Conservation (phyloP, 2,113 vertebrate genomes). For the Oreotrochilus melanogaster region DNA sequence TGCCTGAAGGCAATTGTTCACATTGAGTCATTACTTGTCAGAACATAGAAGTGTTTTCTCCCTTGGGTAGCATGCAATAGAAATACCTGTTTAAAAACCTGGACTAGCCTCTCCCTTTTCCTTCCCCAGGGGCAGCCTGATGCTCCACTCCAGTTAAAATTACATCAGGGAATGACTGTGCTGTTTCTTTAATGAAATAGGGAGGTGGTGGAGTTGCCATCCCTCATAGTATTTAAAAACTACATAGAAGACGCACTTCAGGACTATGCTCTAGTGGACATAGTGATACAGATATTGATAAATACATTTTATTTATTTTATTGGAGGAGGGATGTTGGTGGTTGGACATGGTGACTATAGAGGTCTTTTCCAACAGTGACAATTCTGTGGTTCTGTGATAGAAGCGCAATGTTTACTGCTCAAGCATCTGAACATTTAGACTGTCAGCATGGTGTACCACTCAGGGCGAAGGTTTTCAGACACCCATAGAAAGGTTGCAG, state of each 20-base stretch:
- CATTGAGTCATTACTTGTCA: background rate
- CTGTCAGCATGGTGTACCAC: background rate
- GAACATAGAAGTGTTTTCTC: background rate
- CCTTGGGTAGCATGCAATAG: background rate
- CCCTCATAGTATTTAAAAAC: too few species aligned
- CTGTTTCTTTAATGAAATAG: background rate
- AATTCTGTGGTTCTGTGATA: too few species aligned
- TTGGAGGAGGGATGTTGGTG: too few species aligned
- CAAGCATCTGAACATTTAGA: background rate
- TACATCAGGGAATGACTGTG: background rate
- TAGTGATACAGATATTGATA: too few species aligned
- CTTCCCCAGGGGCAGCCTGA: background rate
- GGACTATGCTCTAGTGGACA: too few species aligned
- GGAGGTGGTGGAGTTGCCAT: too few species aligned
- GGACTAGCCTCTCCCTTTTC: background rate
- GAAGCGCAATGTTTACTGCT: background rate
- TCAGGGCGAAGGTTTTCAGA: background rate
- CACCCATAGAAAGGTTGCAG: background rate
- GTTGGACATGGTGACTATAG: too few species aligned
- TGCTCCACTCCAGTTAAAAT: background rate
- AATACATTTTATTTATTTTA: too few species aligned
- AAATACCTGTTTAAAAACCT: background rate
- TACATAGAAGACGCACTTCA: too few species aligned
- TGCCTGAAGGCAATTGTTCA: background rate
- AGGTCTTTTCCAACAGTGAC: too few species aligned